Conservation (phyloP, 2,113 vertebrate species). For the Lethenteron reissneri region DNA sequence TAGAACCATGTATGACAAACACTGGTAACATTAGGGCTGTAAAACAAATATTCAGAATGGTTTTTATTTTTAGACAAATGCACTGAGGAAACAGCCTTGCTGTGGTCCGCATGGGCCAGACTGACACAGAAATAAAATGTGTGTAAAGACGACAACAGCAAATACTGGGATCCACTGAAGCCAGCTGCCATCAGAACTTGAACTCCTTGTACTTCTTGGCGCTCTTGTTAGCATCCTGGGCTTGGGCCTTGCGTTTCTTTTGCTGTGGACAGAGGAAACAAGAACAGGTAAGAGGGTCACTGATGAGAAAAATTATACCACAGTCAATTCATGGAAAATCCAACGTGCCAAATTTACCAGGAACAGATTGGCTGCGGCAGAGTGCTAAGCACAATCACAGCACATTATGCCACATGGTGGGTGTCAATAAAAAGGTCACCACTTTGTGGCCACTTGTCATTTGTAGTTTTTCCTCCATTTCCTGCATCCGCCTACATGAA, state of each 20-base stretch:
- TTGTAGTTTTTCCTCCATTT: neutral
- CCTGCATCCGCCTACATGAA: neutral
- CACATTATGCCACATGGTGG: neutral
- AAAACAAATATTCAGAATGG: neutral
- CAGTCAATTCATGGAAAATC: neutral
- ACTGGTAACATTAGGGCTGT: neutral
- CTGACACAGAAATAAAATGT: neutral
- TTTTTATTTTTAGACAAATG: neutral
- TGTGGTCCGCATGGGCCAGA: neutral
- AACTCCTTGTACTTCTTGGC: conserved; percentile 84
- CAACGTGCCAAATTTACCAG: neutral
- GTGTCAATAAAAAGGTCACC: too few relatives aligned
- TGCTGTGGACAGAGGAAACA: conserved; percentile 24
- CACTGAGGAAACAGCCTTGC: neutral
- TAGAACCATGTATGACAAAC: neutral
- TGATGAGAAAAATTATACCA: neutral
- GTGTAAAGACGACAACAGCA: neutral
- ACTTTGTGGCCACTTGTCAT: neutral
- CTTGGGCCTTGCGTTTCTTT: conserved; percentile 72
- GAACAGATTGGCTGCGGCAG: neutral
- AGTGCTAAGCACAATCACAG: neutral
- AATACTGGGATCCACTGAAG: neutral
- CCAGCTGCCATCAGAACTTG: conserved; percentile 46
- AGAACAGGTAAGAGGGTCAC: neutral
- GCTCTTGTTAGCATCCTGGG: conserved; percentile 45